Evolutionary conservation across 2,113 vertebrate species (phyloP).

Genomic region (Datnioides undecimradiatus): DNA sequence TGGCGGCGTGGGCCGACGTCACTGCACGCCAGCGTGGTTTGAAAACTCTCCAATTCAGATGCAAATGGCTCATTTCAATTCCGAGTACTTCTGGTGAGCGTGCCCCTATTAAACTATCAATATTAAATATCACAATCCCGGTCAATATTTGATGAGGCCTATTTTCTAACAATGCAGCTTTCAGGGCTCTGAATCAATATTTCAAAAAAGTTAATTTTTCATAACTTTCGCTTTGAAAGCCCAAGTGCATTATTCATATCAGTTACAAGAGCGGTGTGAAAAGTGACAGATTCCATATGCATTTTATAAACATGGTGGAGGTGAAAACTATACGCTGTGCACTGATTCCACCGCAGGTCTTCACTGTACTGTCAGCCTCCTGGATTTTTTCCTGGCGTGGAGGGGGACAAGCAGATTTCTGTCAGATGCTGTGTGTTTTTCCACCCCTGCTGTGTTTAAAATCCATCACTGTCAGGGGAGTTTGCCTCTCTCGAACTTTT

Average conservation of each 20-base stretch:
- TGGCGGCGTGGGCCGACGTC: conserved; percentile 5
- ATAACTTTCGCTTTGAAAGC: conserved; percentile 75
- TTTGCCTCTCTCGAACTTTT: conserved; percentile 12
- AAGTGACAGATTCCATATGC: conserved; percentile 71
- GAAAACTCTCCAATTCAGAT: conserved; percentile 28
- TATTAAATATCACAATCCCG: conserved; percentile 70
- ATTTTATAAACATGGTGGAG: conserved; percentile 56
- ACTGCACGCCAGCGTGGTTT: conserved; percentile 1
- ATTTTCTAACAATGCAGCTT: conserved; percentile 79
- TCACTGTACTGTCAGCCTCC: conserved; percentile 31
- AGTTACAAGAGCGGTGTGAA: conserved; percentile 67
- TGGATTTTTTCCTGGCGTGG: conserved; percentile 19
- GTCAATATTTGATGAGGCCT: conserved; percentile 80
- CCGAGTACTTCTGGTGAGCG: conserved; percentile 25
- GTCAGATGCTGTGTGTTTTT: conserved; percentile 37
- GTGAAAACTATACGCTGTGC: conserved; percentile 64
- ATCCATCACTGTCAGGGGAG: conserved; percentile 44
- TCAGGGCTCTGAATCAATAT: conserved; percentile 79
- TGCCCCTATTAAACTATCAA: conserved; percentile 72
- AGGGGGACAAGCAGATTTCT: conserved; percentile 16
- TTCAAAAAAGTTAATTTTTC: conserved; percentile 79
- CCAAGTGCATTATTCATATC: conserved; percentile 79
- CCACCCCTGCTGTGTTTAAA: conserved; percentile 49
- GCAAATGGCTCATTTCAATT: conserved; percentile 39
- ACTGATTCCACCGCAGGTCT: conserved; percentile 42